Evolutionary conservation across 1,140 invertebrate genomes (phyloP), one percentile per base, ranked within the genome.

Genomic region (Calliphora vicina): DNA sequence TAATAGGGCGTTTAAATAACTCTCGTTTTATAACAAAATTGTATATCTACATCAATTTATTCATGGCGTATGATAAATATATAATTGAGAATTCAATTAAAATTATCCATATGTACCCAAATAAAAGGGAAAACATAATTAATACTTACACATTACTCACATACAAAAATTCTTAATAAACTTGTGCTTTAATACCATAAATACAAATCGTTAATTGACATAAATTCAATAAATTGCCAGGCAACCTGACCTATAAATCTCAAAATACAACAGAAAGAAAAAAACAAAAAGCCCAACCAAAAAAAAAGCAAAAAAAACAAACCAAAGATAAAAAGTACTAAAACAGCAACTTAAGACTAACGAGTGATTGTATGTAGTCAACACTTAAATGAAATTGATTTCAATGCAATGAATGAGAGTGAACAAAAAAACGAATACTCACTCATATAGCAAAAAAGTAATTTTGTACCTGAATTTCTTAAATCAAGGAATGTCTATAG

Each of bases 171-270:
- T 43, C 12, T 43, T 43, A 43, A 43, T 43, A 43, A 43, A 43
- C 67, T 23, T 71, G 6, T 23, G 17, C 23, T 20, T 71, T n/a
- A 9, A 13, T 73, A 27, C 71, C 13, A 72, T 72, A 27, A 50
- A 4, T 50, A 50, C 12, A 50, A 12, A 50, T 50, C 12, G 25
- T 27, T 17, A 74, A 74, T 8, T 74, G 27, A 74, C 72, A 74
- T 74, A 74, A 74, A 42, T 74, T 74, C 72, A 74, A 74, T 74
- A 74, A 74, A 74, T 74, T 74, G 25, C 71, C 29, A 26, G 10
- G 26, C 27, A 74, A 74, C 72, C 25, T 74, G 72, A 74, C 72
- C 72, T 74, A 74, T 74, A 74, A 74, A 74, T 74, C 72, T 74
- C 12, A 74, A 74, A 74, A 74, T 29, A 29, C 12, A 50, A 50